Evolutionary conservation across 2,888 invertebrate genomes (phyloP), one percentile per base, ranked within the genome.

Genomic region (Dryocosmus kuriphilus): DNA sequence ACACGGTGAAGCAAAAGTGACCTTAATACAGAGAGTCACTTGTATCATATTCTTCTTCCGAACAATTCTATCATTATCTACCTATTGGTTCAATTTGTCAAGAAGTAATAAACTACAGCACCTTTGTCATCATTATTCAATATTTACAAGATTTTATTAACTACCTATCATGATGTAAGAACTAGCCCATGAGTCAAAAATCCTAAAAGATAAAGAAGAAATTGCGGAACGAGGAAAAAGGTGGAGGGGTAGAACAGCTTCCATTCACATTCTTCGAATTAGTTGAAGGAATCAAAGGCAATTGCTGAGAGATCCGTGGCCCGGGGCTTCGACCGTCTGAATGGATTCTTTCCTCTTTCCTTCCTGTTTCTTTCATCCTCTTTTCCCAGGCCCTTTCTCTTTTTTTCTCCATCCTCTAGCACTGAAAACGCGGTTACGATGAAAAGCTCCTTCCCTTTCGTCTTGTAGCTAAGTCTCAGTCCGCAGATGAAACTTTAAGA

Each of bases 261-360:
- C 81, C 75, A 86, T 85, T 84, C 80, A 81, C 79, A 83, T 85
- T 82, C 78, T 75, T 81, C 74, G 83, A 85, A 82, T 82, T 83
- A 82, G 82, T 76, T 62, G 75, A 79, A 83, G 80, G 82, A 85
- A 86, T 86, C 84, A 86, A 83, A 83, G 80, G 79, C 82, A 81
- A 86, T 86, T 83, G 86, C 84, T 65, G 80, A 82, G 78, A 83
- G 81, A 83, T 82, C 80, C 80, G 80, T 57, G 51, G 78, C 81
- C 71, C 77, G 30, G 22, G 61, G 67, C 71, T 35, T 67, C 71
- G 38, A 41, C 55, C 55, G 38, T 73, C 71, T 67, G 55, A 30
- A 55, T 77, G 75, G 75, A 46, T 62, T 61, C 75, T 75, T 62
- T 75, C 67, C 65, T 76, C 71, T 67, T 76, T 71, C 55, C 71